Base-by-base conservation (phyloP, 1,140 invertebrate species). In the Pseudobourletiella spinata region DNA sequence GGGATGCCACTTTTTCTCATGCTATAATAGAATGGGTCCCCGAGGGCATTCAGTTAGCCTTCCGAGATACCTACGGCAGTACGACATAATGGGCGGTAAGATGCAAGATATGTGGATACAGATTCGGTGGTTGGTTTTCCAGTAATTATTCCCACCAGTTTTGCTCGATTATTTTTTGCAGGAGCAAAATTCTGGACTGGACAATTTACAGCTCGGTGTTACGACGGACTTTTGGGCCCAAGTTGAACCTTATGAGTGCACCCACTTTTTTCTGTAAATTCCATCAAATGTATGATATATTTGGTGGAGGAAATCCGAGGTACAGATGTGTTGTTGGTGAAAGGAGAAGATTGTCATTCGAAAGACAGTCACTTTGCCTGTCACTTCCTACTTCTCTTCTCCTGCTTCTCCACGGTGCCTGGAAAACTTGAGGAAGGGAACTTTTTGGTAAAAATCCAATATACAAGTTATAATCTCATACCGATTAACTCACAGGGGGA, bases 141-240 rank as follows among this genome's bases (percentile, higher is more conserved):
- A n/a, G 14, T n/a, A 57, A 2, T 16, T 48, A 57, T 24, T 26
- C 20, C n/a, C n/a, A n/a, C n/a, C n/a, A n/a, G n/a, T n/a, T 63
- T 58, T 1, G 22, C 44, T 25, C n/a, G 11, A 55, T 28, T 51
- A 2, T 46, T 63, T 42, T 28, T 15, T 55, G 14, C 68, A 87
- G 85, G 84, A 87, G 74, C 79, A 89, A 56, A 98, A 97, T 76
- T 85, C 91, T 0, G 84, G 89, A 0, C 91, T 91, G n/a, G 0
- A 75, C 96, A 20, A 75, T 96, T 30, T 87, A 92, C 66, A 85
- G 86, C 66, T 80, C 90, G 1, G 75, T 98, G n/a, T 83, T 95
- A 63, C 86, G 84, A 22, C 78, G 92, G 68, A 85, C 93, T 61
- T 95, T 98, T 80, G 93, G 93, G 16, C 92, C 95, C 0, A 86